A percentile compares a stretch with the other conserved stretches of the same genome.
Evolutionary conservation across 2,113 vertebrate genomes (phyloP).

Genomic region (Nanger granti): DNA sequence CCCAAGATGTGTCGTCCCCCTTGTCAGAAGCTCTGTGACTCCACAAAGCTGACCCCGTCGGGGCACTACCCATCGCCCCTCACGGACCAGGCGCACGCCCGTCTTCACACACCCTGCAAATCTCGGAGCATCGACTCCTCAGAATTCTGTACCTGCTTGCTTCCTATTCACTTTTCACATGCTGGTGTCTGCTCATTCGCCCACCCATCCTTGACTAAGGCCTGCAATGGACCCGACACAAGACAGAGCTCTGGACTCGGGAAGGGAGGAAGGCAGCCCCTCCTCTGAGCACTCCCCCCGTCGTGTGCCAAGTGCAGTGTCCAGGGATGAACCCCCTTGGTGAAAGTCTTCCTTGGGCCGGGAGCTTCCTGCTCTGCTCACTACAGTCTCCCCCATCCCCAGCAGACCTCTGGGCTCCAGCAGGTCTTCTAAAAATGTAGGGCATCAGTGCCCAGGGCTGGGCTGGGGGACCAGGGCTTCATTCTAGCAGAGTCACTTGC

Average conservation of each 20-base stretch:
- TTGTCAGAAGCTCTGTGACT: not conserved
- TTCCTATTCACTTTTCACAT: not conserved
- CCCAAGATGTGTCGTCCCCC: accelerated
- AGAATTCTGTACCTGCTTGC: accelerated
- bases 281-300: not conserved
- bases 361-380: not conserved
- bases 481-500: not conserved
- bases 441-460: not conserved
- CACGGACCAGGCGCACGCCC: accelerated
- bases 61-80: not conserved
- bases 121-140: accelerated
- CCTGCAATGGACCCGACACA: accelerated
- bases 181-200: not conserved
- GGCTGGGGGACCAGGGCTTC: too few species aligned
- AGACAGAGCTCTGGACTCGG: not conserved
- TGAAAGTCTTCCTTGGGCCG: accelerated
- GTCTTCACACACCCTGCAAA: not conserved
- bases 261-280: not conserved
- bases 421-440: not conserved
- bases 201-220: not conserved
- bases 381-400: not conserved
- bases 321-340: too few species aligned
- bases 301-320: accelerated
- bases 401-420: not conserved
- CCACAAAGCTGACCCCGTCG: accelerated